These are phyloP conservation scores for Pollenia angustigena DNA, from an alignment of 2,888 invertebrate genomes.

Conservation along the genomic window DNA sequence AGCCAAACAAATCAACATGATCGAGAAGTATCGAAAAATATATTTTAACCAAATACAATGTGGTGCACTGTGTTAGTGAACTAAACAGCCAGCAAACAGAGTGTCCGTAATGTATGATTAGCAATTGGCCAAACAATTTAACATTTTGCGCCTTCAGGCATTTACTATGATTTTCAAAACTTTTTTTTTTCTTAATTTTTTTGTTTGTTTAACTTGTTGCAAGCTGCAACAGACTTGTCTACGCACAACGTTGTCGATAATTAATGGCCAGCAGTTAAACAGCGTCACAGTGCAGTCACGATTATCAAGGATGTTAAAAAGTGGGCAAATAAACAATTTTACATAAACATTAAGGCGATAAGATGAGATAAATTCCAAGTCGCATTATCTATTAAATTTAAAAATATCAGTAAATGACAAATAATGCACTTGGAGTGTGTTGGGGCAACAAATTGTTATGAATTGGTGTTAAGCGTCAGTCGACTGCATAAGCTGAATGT, in stretches of 20 bases:
- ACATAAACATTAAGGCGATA: conserved; percentile 54
- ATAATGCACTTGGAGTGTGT: conserved; percentile 7
- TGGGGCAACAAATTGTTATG: conserved; percentile 2
- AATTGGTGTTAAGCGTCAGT: neutral
- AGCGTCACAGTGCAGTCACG: conserved; percentile 59
- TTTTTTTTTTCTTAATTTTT: conserved; percentile 2
- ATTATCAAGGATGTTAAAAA: conserved; percentile 57
- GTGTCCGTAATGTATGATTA: conserved; percentile 53
- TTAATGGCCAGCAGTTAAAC: conserved; percentile 56
- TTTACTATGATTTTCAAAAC: conserved; percentile 26
- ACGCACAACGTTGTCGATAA: conserved; percentile 52
- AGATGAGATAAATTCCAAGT: conserved; percentile 46
- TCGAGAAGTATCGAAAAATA: conserved; percentile 18
- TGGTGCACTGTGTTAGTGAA: neutral
- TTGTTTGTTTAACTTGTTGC: conserved; percentile 40
- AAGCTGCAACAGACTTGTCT: conserved; percentile 50
- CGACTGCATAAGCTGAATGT: too few species aligned
- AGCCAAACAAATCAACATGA: conserved; percentile 46
- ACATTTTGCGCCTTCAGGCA: conserved; percentile 60
- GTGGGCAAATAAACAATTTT: conserved; percentile 46
- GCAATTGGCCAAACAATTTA: conserved; percentile 69
- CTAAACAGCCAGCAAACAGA: neutral
- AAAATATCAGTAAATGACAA: conserved; percentile 48
- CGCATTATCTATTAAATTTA: conserved; percentile 36
- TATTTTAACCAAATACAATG: neutral